phyloP scores from a whole-genome alignment of 2,113 vertebrate genomes.

The Tachuris rubrigastra region DNA sequence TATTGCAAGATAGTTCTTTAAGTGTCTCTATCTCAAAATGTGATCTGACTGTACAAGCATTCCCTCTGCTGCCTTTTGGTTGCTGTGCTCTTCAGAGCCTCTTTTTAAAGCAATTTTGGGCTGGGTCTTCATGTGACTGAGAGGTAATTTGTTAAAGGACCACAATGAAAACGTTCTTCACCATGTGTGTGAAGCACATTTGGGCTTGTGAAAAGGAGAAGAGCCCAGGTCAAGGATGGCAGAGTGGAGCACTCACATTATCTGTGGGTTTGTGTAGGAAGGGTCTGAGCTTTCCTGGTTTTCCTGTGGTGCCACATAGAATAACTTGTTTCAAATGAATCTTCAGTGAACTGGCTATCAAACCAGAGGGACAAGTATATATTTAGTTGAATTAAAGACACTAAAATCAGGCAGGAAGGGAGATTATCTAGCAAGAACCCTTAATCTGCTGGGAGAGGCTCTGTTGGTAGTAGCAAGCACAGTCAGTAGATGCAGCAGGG shows the following conservation, averaged over 20 bases:
- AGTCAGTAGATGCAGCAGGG: not conserved
- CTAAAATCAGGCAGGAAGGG: not conserved
- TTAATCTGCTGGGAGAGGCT: not conserved
- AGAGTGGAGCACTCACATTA: fast-evolving
- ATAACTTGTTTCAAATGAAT: not conserved
- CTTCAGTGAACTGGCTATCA: not conserved
- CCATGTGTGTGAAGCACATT: fast-evolving
- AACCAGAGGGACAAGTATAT: not conserved
- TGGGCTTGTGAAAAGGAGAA: not conserved
- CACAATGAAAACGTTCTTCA: not conserved
- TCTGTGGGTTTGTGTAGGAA: not conserved
- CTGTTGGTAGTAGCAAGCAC: not conserved
- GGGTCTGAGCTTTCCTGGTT: not conserved
- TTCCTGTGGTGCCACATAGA: not conserved
- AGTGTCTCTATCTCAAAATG: not conserved
- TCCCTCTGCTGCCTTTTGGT: not conserved
- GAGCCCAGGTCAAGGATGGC: not conserved
- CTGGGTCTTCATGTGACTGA: not conserved
- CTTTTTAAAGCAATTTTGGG: not conserved
- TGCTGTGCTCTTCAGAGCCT: not conserved
- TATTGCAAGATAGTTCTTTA: not conserved
- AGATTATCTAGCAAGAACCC: not conserved
- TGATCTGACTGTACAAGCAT: not conserved
- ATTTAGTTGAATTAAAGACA: not conserved
- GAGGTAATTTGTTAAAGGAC: not conserved